Evolutionary conservation across 2,888 invertebrate species (phyloP), one percentile per base, ranked within the genome.

Genomic region (Drosophila quinaria): DNA sequence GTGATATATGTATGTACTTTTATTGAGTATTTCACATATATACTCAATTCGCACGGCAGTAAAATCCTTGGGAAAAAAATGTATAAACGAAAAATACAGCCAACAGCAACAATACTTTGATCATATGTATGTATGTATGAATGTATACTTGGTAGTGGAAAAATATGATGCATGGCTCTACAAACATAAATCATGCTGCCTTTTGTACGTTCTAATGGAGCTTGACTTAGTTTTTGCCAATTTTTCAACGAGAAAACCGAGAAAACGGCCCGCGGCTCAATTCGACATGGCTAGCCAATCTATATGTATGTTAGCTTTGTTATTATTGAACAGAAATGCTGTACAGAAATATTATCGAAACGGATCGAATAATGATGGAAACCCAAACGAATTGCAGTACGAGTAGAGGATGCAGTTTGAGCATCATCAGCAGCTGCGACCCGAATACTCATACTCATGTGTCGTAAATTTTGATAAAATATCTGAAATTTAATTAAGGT

Each of bases 401-500:
- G 29, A 29, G 29, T 9, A 22, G 39, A 35, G 33, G 31, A 54
- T 19, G 44, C 62, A 54, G 55, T 4, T 19, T 17, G 13, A 19
- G 25, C 13, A 56, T 22, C 56, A 22, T 33, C 61, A 44, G 33
- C 33, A 17, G 31, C 25, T 60, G 50, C 39, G 39, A 35, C 41
- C 33, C 13, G 15, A 13, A 9, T 25, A 46, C 11, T 47, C 46
- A 10, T 19, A 33, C 49, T 33, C 17, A 33, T 51, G 56, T 55
- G 71, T 62, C 84, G 75, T 78, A 87, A 81, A 89, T 84, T 86
- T 65, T 80, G 84, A 76, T 81, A 74, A 76, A 81, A 84, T 72
- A 71, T 70, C 78, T 54, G 70, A 84, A 86, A 86, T 89, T 86
- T 86, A 86, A 86, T 89, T 89, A 84, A 80, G 71, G 50, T 33